These are phyloP conservation scores for Psittacula cyanocephala DNA, from an alignment of 2,113 vertebrate species.

Conservation along the genomic window DNA sequence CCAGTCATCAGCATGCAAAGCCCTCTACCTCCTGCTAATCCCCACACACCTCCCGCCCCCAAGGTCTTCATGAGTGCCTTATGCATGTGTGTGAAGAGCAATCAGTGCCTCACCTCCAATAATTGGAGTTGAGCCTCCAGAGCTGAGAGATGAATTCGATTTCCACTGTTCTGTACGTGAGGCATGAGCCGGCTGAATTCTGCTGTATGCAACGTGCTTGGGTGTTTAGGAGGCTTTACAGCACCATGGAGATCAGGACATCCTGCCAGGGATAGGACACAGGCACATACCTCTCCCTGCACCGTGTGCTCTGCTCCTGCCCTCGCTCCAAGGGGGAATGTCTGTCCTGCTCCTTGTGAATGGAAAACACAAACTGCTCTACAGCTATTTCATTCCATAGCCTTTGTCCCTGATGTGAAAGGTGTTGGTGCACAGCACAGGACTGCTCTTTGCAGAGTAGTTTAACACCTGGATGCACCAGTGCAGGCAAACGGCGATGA, in stretches of 20 bases:
- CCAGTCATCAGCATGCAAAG: background rate
- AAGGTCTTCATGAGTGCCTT: background rate
- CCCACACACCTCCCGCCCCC: background rate
- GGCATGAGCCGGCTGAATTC: background rate
- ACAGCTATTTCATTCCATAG: background rate
- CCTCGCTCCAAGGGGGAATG: background rate
- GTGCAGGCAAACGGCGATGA: accelerated
- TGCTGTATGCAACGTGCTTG: background rate
- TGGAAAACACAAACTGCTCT: background rate
- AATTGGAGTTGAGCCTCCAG: background rate
- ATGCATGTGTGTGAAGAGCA: background rate
- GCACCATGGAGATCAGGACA: background rate
- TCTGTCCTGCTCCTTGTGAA: background rate
- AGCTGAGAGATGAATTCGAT: background rate
- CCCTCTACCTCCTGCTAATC: background rate
- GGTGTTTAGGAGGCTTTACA: background rate
- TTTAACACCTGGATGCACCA: background rate
- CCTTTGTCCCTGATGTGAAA: background rate
- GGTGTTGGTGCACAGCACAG: background rate
- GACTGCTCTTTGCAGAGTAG: background rate
- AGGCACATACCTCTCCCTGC: background rate
- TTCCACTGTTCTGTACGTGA: background rate
- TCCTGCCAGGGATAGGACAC: accelerated
- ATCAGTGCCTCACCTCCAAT: background rate
- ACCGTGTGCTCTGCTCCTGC: background rate